Percentiles rank a stretch among this genome's conserved stretches.
Evolutionary conservation across 37 sponge, comb jelly and placozoan species (phyloP).

Genomic region (Oscarella lobularis): DNA sequence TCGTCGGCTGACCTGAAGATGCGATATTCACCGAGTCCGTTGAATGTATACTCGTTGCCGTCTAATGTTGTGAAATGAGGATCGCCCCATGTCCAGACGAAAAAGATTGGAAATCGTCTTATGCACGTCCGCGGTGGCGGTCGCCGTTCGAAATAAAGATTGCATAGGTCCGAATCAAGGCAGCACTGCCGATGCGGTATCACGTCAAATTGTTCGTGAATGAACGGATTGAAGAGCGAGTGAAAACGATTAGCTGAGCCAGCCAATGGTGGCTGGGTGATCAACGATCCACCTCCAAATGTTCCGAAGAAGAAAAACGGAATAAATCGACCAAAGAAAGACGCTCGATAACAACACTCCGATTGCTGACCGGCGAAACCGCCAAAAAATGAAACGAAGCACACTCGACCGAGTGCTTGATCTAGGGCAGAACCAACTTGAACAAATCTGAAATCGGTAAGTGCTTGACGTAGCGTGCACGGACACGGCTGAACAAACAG

Average conservation of each 20-base stretch:
- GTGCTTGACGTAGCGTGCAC: neutral
- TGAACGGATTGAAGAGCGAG: neutral
- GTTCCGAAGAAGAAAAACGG: too few relatives aligned
- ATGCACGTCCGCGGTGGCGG: too few relatives aligned
- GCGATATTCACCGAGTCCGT: too few relatives aligned
- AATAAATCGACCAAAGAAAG: neutral
- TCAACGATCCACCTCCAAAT: neutral
- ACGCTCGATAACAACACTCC: neutral
- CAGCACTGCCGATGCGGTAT: neutral
- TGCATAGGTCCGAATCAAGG: neutral
- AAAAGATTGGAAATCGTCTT: too few relatives aligned
- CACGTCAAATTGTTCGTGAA: neutral
- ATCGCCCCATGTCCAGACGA: too few relatives aligned
- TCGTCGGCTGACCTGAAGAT: too few relatives aligned
- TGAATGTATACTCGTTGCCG: too few relatives aligned
- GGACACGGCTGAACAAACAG: neutral
- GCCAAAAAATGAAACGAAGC: neutral
- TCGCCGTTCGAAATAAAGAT: neutral
- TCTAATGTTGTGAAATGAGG: too few relatives aligned
- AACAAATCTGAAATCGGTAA: neutral
- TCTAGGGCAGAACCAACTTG: neutral
- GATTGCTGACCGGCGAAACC: neutral
- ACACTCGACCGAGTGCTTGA: neutral
- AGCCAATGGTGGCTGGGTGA: neutral
- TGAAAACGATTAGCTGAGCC: slow-evolving; percentile 1